Percentiles rank a stretch among this genome's conserved stretches.
phyloP scores from a whole-genome alignment of 2,888 invertebrate species.

The Nemotelus pantherinus region DNA sequence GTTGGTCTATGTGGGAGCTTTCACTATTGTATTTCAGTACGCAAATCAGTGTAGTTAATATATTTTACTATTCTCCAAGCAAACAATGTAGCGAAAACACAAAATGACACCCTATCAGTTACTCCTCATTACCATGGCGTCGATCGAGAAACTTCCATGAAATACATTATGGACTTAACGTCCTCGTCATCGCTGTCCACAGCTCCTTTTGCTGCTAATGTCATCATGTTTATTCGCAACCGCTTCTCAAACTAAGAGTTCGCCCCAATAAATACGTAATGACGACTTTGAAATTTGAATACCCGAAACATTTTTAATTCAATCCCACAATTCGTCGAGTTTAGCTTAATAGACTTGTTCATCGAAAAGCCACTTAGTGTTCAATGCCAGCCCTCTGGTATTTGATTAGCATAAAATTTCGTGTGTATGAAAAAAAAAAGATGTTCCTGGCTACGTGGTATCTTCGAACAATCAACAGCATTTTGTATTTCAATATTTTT shows the following conservation, averaged over 20 bases:
- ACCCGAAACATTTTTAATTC: slow-evolving; percentile 33
- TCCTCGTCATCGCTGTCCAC: too few species aligned
- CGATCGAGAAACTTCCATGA: too few species aligned
- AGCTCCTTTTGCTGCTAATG: too few species aligned
- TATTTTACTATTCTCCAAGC: too few species aligned
- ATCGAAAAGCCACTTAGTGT: slow-evolving; percentile 11
- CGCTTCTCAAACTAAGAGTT: neutral
- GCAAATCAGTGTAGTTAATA: too few species aligned
- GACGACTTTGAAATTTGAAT: slow-evolving; percentile 27
- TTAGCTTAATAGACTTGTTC: slow-evolving; percentile 19
- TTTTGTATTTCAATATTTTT: neutral
- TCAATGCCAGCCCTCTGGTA: slow-evolving; percentile 8
- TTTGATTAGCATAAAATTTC: slow-evolving; percentile 43
- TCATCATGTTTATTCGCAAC: neutral
- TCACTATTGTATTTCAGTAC: too few species aligned
- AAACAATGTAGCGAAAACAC: too few species aligned
- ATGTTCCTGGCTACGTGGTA: too few species aligned
- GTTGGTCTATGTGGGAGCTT: too few species aligned
- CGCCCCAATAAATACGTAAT: slow-evolving; percentile 34
- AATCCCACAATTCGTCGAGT: slow-evolving; percentile 32
- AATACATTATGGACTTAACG: too few species aligned
- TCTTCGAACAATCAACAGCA: neutral
- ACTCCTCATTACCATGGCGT: too few species aligned
- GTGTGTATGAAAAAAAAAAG: slow-evolving; percentile 34
- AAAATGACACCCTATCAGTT: too few species aligned